Base-by-base conservation (phyloP, 1,140 invertebrate genomes). In the Euborellia annulipes region DNA sequence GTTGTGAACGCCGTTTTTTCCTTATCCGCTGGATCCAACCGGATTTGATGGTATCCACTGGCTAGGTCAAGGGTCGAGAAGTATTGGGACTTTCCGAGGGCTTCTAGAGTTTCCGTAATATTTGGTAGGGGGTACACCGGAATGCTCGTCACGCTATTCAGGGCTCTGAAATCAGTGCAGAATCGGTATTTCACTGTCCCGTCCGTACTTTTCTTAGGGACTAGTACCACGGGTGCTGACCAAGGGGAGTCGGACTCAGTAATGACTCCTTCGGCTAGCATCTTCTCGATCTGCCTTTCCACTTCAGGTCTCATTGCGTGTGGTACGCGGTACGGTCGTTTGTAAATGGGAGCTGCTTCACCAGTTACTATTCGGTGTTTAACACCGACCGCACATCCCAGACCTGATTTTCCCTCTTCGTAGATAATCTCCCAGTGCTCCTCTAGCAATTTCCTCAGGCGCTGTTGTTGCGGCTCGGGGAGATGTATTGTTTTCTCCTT, bases 71-170 rank as follows among this genome's bases (percentile, higher is more conserved):
- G 45, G 1, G 62, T 62, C 2, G 59, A 55, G 49, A 72, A 73
- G 49, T 62, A 68, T 38, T 55, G 57, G 30, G 57, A 54, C 16
- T 61, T 60, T 3, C 60, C 59, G 13, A 74, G 42, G 20, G 59
- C 56, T 49, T 71, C 63, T 41, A 66, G 43, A 21, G 62, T 62
- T 14, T 71, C 66, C 2, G 60, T 56, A 13, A 74, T 71, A 13
- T 63, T 50, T 8, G 71, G 71, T 7, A 76, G 41, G 0, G 73
- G 72, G 53, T 65, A 76, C 30, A 48, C 55, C 52, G 74, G 69
- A 7, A 54, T 55, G 18, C 63, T 52, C 9, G 60, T 64, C 32
- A 55, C 53, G 34, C 62, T 55, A 52, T 68, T 67, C 30, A 66
- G 34, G 47, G 60, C 61, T 38, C 60, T 34, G 44, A 59, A 67